Percentiles rank a stretch among this genome's conserved stretches.
Evolutionary conservation across 2,797 vertebrate species (phyloP).

Genomic region (Oreonectes daqikongensis): DNA sequence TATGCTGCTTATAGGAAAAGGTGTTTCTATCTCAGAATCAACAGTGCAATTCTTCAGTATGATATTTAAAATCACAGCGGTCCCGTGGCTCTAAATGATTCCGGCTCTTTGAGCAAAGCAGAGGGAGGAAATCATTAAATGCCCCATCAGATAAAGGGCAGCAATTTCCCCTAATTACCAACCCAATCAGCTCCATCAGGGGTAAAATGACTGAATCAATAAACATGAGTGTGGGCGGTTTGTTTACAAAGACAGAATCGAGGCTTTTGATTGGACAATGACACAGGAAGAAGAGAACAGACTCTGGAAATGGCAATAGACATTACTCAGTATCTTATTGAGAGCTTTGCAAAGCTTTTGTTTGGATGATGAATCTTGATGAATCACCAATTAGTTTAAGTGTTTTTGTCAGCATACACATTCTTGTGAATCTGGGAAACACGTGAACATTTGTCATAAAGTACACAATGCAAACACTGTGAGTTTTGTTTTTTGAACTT

Average conservation of each 20-base stretch:
- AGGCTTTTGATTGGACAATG: conserved; percentile 14
- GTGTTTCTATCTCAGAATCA: conserved; percentile 22
- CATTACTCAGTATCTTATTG: neutral
- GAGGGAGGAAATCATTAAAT: conserved; percentile 42
- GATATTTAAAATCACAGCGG: conserved; percentile 37
- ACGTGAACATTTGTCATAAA: too few relatives aligned
- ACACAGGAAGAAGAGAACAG: neutral
- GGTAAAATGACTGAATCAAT: conserved; percentile 31
- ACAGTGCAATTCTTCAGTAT: neutral
- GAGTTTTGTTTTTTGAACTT: too few relatives aligned
- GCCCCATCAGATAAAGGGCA: conserved; percentile 47
- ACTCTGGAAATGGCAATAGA: neutral
- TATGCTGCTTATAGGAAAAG: neutral
- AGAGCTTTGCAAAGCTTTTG: neutral
- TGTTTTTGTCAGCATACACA: neutral
- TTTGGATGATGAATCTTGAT: neutral
- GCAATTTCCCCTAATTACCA: conserved; percentile 48
- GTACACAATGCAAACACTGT: neutral
- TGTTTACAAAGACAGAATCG: conserved; percentile 33
- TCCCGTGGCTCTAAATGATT: conserved; percentile 28
- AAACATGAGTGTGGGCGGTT: conserved; percentile 26
- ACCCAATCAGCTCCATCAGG: conserved; percentile 25
- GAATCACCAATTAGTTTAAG: too few relatives aligned
- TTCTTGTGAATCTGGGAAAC: too few relatives aligned
- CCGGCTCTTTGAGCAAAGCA: conserved; percentile 9